A percentile compares a stretch with the other conserved stretches of the same genome.
Evolutionary conservation across 2,113 vertebrate species (phyloP).

Genomic region (Emydura subglobosa): DNA sequence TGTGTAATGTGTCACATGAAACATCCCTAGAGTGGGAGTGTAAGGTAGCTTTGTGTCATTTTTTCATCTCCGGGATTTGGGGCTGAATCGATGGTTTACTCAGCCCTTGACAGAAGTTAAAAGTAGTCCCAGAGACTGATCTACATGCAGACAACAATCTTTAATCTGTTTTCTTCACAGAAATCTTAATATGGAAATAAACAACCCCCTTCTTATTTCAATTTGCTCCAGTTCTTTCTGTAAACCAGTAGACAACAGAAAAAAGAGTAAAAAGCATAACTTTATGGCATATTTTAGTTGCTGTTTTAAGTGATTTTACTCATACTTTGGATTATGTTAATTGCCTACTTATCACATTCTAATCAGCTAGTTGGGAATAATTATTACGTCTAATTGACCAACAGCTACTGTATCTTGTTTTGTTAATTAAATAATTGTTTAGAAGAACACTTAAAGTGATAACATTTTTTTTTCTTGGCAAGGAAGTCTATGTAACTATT

Average conservation of each 20-base stretch:
- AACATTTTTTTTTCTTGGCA: not conserved
- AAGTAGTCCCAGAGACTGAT: not conserved
- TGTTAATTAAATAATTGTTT: constrained; percentile 61
- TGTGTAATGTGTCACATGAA: not conserved
- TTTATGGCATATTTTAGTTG: not conserved
- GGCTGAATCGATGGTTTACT: not conserved
- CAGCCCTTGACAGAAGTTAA: not conserved
- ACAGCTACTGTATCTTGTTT: constrained; percentile 45
- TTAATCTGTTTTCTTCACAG: no score
- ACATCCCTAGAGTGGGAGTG: not conserved
- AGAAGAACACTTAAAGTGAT: constrained; percentile 19
- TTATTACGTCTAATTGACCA: constrained; percentile 64
- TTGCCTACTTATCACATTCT: constrained; percentile 39
- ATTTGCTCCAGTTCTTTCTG: no score
- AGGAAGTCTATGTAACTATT: not conserved
- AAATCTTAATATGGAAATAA: not conserved
- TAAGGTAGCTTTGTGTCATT: not conserved
- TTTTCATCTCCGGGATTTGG: not conserved
- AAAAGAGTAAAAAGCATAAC: not conserved
- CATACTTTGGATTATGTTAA: constrained; percentile 32
- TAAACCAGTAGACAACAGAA: no score
- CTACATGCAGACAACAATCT: not conserved
- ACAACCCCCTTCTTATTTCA: not conserved
- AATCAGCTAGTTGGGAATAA: constrained; percentile 27
- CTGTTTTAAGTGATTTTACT: constrained; percentile 27